Percentiles rank a stretch among this genome's conserved stretches.
Evolutionary conservation across 2,888 invertebrate species (phyloP).

Genomic region (Tanytarsus gracilentus): DNA sequence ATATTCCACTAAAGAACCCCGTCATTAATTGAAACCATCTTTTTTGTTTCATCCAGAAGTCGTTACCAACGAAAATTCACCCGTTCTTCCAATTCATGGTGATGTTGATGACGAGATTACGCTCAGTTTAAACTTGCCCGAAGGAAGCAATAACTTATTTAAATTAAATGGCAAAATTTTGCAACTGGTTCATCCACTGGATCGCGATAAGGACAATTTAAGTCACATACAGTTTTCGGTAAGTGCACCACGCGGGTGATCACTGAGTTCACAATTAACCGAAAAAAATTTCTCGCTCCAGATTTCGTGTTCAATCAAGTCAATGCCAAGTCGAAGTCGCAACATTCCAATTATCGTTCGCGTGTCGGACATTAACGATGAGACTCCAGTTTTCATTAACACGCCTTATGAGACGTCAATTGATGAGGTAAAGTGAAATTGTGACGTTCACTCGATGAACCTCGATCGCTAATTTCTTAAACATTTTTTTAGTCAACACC

Average conservation of each 20-base stretch:
- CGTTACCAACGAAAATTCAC: constrained; percentile 14
- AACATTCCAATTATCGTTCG: constrained; percentile 72
- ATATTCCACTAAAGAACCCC: not conserved
- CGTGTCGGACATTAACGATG: constrained; percentile 74
- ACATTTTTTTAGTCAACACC: constrained; percentile 64
- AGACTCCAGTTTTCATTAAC: constrained; percentile 64
- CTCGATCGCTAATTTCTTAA: too few species aligned
- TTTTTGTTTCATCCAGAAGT: constrained; percentile 1
- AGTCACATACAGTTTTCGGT: constrained; percentile 76
- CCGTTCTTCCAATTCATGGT: constrained; percentile 66
- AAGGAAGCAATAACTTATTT: constrained; percentile 56
- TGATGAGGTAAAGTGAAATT: constrained; percentile 60
- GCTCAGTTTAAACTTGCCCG: constrained; percentile 61
- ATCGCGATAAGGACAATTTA: constrained; percentile 65
- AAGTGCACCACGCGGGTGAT: not conserved
- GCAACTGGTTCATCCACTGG: constrained; percentile 61
- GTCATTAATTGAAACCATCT: not conserved
- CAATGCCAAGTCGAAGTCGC: constrained; percentile 57
- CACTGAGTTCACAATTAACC: not conserved
- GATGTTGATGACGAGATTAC: constrained; percentile 61
- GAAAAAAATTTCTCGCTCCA: constrained; percentile 42
- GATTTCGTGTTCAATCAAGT: constrained; percentile 65
- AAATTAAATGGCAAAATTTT: constrained; percentile 65
- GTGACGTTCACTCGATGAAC: too few species aligned
- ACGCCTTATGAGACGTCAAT: constrained; percentile 66